Evolutionary conservation across 1,140 invertebrate genomes (phyloP), one percentile per base, ranked within the genome.

Genomic region (Lasioglossum baleicum): DNA sequence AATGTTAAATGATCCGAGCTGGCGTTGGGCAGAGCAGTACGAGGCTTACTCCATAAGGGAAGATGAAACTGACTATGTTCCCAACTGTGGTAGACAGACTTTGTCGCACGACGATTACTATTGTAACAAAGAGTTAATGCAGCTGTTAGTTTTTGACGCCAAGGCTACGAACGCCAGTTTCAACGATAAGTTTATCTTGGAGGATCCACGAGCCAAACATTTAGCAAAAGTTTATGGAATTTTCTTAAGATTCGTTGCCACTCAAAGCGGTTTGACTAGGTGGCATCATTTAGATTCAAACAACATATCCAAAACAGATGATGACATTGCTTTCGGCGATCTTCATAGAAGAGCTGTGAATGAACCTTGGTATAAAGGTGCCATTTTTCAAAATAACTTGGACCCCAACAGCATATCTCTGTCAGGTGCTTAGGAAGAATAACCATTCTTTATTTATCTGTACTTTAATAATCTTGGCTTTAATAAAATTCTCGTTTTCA

Each of bases 361-460:
- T 89, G 98, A 98, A 90, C 95, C 96, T 0, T 99, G 97, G 96
- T 99, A 99, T 89, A 96, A 97, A 90, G 95, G 97, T 65, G 97
- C 98, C 4, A 97, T 99, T 6, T 94, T 98, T 56, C 97, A 97
- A 85, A 96, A 97, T 91, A 94, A 95, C 87, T 93, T 96, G 42
- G 96, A 97, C 83, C 93, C 95, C 3, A 95, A 97, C 40, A 93
- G 91, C 69, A 82, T 92, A 15, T 92, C 85, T 48, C 63, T 93
- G 35, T 90, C 91, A 61, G 91, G 92, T 92, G 40, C 6, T 2
- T 17, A n/a, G n/a, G n/a, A n/a, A n/a, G n/a, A n/a, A n/a, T n/a
- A n/a, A n/a, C n/a, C n/a, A n/a, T n/a, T n/a, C n/a, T n/a, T n/a
- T n/a, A n/a, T n/a, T n/a, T n/a, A n/a, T n/a, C n/a, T n/a, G n/a